Conservation (phyloP, 2,113 vertebrate genomes). For the Corythaixoides concolor region DNA sequence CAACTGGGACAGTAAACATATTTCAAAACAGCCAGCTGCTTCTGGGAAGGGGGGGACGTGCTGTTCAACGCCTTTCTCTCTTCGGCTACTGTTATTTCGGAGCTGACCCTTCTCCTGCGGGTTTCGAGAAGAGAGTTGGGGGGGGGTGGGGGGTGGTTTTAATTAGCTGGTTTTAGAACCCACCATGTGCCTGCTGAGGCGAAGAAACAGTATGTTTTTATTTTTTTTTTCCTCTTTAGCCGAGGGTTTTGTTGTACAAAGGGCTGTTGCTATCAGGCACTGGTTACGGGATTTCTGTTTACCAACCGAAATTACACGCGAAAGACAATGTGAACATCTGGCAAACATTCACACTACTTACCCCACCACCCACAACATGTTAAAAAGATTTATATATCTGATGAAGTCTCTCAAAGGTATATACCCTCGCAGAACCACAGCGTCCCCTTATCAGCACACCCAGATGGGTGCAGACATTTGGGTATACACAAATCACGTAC, state of each 20-base stretch:
- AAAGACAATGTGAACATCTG: slow-evolving; percentile 64
- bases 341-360: slow-evolving; percentile 55
- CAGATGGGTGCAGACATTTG: slow-evolving; percentile 31
- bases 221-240: slow-evolving; percentile 34
- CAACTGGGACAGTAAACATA: slow-evolving; percentile 66
- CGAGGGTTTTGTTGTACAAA: slow-evolving; percentile 37
- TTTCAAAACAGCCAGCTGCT: slow-evolving; percentile 54
- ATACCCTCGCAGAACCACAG: slow-evolving; percentile 20
- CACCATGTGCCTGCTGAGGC: neutral
- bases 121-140: neutral
- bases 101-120: neutral
- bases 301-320: slow-evolving; percentile 63
- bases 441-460: slow-evolving; percentile 9
- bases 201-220: slow-evolving; percentile 3
- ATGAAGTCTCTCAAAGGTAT: slow-evolving; percentile 49
- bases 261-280: slow-evolving; percentile 48
- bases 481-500: neutral
- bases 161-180: neutral
- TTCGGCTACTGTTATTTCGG: neutral
- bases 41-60: slow-evolving; percentile 19
- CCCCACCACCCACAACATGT: slow-evolving; percentile 55
- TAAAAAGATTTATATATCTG: slow-evolving; percentile 50
- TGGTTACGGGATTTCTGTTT: slow-evolving; percentile 66
- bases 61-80: neutral
- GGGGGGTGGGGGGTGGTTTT: neutral